phyloP scores from a whole-genome alignment of 2,888 invertebrate species.

The Netelia melanura region DNA sequence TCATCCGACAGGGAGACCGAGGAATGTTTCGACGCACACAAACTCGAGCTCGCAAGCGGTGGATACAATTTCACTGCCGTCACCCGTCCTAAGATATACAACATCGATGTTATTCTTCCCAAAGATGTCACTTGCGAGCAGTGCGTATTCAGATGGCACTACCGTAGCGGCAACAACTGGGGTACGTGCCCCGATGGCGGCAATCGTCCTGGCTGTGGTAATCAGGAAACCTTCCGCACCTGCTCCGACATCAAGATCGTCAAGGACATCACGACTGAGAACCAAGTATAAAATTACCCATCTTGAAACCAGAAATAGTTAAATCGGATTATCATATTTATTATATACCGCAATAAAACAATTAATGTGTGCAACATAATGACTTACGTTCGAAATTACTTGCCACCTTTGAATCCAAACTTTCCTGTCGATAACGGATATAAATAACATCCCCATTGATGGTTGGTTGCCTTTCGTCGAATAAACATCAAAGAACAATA shows the following conservation, averaged over 20 bases:
- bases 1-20: slow-evolving; percentile 84
- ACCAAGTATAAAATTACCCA: neutral
- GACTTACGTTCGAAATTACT: no score
- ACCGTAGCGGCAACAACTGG: slow-evolving; percentile 86
- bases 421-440: no score
- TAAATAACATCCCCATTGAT: no score
- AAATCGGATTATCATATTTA: neutral
- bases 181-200: slow-evolving; percentile 84
- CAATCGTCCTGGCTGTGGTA: slow-evolving; percentile 85
- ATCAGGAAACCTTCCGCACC: slow-evolving; percentile 86
- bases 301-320: neutral
- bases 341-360: neutral
- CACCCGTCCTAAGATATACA: slow-evolving; percentile 71
- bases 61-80: slow-evolving; percentile 72
- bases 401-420: no score
- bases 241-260: slow-evolving; percentile 85
- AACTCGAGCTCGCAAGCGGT: slow-evolving; percentile 80
- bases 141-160: slow-evolving; percentile 87
- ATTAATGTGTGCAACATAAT: no score
- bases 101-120: slow-evolving; percentile 83
- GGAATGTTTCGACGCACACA: slow-evolving; percentile 85
- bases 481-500: neutral
- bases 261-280: neutral
- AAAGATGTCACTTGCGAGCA: slow-evolving; percentile 85
- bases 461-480: no score